A percentile compares a stretch with the other conserved stretches of the same genome.
These are phyloP conservation scores for Drosophila kambysellisi DNA, from an alignment of 2,888 invertebrate genomes.

Conservation along the genomic window DNA sequence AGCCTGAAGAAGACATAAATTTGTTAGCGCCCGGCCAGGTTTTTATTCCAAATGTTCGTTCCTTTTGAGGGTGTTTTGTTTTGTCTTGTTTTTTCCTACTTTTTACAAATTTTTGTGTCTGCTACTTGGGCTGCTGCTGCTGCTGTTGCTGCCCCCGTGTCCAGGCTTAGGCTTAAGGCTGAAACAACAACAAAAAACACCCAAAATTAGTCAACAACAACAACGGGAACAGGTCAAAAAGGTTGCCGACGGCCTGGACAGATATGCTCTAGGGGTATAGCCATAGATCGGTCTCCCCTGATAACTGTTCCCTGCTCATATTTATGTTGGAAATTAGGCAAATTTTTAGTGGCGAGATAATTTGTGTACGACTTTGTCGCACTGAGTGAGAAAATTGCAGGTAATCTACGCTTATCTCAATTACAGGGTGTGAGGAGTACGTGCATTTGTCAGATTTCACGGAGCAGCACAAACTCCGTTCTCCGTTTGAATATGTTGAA, in stretches of 20 bases:
- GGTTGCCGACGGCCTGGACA: constrained; percentile 55
- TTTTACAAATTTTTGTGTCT: constrained; percentile 8
- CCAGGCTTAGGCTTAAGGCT: constrained; percentile 44
- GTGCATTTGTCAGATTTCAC: constrained; percentile 20
- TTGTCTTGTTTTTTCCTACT: constrained; percentile 5
- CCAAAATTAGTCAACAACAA: constrained; percentile 60
- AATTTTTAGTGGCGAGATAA: constrained; percentile 83
- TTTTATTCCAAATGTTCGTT: constrained; percentile 51
- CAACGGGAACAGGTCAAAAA: constrained; percentile 27
- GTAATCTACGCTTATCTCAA: constrained; percentile 42
- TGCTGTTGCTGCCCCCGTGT: constrained; percentile 16
- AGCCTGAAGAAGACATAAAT: constrained; percentile 78
- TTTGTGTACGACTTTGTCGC: constrained; percentile 83
- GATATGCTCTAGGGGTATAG: constrained; percentile 23
- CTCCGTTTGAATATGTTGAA: constrained; percentile 24
- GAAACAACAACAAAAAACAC: constrained; percentile 34
- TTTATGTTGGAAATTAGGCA: constrained; percentile 84
- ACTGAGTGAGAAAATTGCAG: constrained; percentile 77
- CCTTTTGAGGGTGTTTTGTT: constrained; percentile 64
- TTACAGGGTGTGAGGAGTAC: constrained; percentile 16
- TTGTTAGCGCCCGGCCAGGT: constrained; percentile 73
- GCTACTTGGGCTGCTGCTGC: constrained; percentile 4
- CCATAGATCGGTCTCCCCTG: constrained; percentile 77
- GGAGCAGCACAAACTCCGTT: not conserved
- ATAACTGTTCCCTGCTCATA: constrained; percentile 71